Percentiles rank a stretch among this genome's conserved stretches.
Conservation (phyloP, 2,113 vertebrate species). For the Nycticebus coucang region DNA sequence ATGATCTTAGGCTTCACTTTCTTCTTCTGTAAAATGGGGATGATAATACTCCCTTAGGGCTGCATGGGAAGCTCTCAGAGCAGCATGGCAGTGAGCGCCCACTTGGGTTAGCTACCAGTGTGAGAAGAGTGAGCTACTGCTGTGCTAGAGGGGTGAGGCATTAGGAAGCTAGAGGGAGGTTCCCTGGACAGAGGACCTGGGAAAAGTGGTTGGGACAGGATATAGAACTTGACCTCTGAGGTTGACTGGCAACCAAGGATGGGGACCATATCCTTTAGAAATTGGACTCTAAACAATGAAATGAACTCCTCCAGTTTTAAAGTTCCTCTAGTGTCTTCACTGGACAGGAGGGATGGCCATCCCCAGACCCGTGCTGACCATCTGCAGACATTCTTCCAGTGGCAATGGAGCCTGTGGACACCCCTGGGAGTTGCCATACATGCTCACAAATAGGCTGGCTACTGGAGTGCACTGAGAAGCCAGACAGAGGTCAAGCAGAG, state of each 20-base stretch:
- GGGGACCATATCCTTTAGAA: background rate
- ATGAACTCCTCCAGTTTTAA: background rate
- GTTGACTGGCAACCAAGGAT: background rate
- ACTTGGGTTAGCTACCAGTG: no score
- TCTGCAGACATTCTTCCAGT: accelerated
- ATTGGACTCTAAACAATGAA: background rate
- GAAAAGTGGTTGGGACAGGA: background rate
- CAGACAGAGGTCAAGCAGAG: background rate
- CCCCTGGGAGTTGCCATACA: background rate
- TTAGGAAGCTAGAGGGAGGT: background rate
- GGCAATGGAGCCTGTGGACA: background rate
- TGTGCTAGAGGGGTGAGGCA: background rate
- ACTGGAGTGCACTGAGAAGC: background rate
- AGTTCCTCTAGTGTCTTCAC: background rate
- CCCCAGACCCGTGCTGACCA: background rate
- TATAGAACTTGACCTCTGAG: background rate
- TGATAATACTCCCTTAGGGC: background rate
- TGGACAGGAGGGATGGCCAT: background rate
- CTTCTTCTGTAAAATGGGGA: background rate
- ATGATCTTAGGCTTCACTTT: no score
- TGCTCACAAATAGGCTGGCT: background rate
- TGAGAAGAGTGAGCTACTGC: no score
- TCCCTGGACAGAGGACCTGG: background rate
- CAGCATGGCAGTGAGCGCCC: background rate
- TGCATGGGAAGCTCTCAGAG: accelerated